Evolutionary conservation across 2,888 invertebrate genomes (phyloP), one percentile per base, ranked within the genome.

Genomic region (Ectemnius lituratus): DNA sequence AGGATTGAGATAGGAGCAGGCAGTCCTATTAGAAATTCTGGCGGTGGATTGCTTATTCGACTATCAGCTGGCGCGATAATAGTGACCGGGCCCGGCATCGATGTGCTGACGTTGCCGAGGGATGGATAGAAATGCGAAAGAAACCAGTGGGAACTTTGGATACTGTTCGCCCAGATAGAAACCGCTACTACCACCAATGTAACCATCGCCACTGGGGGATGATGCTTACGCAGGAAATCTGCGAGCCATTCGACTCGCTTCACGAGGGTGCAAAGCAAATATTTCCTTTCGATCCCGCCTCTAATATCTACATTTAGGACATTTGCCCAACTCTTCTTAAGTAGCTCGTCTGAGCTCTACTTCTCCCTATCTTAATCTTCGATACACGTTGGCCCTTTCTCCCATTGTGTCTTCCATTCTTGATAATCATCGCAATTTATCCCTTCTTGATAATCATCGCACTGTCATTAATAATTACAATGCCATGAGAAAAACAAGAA

Each of bases 171-270:
- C 28, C 16, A 46, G 66, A 67, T 61, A 74, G 37, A 37, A 37
- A 37, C 0, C 11, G 8, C 37, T 37, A 37, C 37, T 37, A 37
- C 11, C 11, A 37, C 37, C 37, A 37, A 4, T 52, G 5, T 52
- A 5, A 13, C 16, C 16, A 16, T 14, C 52, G 4, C 16, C n/a
- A 8, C 1, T 52, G 5, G 57, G 68, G 61, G 62, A 52, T 58
- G 58, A 67, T 66, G 80, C 78, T 80, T 70, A 70, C 78, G 75
- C 73, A 76, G 75, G 68, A 72, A 76, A 78, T 71, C 71, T 64
- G 67, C 67, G 76, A 73, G 57, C 72, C 76, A 60, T 74, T 70
- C 58, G 56, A 79, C 76, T 49, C 66, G 60, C 61, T 67, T 70
- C 62, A 59, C 18, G 61, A 60, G 70, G 70, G 72, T 70, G 72